These are phyloP conservation scores for Oreochromis aureus DNA, from an alignment of 2,113 vertebrate species.

Conservation along the genomic window DNA sequence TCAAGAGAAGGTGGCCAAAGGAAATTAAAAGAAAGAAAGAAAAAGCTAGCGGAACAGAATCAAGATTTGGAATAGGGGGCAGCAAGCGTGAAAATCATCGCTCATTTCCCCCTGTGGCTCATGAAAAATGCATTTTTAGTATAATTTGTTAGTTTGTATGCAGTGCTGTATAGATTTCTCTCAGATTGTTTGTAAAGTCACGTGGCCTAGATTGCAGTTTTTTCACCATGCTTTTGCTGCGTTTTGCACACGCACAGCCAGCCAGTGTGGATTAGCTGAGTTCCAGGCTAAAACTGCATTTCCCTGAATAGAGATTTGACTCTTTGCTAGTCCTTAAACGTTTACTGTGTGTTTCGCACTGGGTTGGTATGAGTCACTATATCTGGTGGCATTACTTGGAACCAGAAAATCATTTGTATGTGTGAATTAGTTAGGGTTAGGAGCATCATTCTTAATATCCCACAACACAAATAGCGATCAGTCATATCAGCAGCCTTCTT, in stretches of 20 bases:
- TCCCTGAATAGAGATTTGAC: slow-evolving; percentile 23
- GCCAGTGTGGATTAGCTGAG: slow-evolving; percentile 31
- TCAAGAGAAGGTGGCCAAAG: neutral
- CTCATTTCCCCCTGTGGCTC: slow-evolving; percentile 17
- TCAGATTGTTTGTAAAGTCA: slow-evolving; percentile 36
- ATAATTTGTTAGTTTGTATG: slow-evolving; percentile 41
- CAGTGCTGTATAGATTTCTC: slow-evolving; percentile 27
- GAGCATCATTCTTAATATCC: neutral
- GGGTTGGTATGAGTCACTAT: neutral
- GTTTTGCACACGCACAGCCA: slow-evolving; percentile 26
- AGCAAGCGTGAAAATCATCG: slow-evolving; percentile 6
- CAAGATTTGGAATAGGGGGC: neutral
- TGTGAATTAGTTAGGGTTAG: neutral
- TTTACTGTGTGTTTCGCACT: neutral
- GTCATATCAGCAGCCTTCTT: neutral
- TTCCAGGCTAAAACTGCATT: slow-evolving; percentile 9
- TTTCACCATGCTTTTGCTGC: slow-evolving; percentile 6
- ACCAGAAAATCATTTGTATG: neutral
- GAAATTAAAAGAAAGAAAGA: neutral
- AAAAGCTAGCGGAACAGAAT: neutral
- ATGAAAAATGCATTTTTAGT: slow-evolving; percentile 45
- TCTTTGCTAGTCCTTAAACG: neutral
- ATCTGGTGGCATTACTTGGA: neutral
- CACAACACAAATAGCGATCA: neutral
- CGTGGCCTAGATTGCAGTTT: slow-evolving; percentile 21